Evolutionary conservation across 2,888 invertebrate species (phyloP).

Genomic region (Drosophila parthenogenetica): DNA sequence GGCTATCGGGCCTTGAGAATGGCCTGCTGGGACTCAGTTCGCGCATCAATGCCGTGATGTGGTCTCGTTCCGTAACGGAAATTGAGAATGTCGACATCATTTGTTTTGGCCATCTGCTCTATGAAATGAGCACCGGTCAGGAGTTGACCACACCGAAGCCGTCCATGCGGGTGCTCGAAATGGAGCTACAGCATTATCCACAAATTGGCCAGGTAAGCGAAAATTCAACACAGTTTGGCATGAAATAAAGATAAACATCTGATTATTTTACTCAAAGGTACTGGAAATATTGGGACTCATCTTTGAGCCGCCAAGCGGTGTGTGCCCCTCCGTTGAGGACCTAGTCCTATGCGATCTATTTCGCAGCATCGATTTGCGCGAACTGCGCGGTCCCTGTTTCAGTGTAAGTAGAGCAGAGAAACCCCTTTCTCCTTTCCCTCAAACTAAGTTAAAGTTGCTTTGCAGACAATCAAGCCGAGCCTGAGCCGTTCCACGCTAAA

Average conservation of each 20-base stretch:
- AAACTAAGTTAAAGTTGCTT: not conserved
- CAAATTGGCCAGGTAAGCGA: slow-evolving; percentile 86
- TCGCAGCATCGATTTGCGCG: slow-evolving; percentile 94
- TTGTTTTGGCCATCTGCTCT: slow-evolving; percentile 93
- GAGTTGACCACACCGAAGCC: slow-evolving; percentile 91
- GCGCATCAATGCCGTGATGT: slow-evolving; percentile 87
- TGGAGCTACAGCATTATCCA: slow-evolving; percentile 90
- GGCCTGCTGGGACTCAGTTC: slow-evolving; percentile 90
- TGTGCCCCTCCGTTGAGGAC: slow-evolving; percentile 92
- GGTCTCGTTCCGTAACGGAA: slow-evolving; percentile 85
- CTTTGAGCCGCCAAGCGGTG: slow-evolving; percentile 89
- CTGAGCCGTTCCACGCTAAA: slow-evolving; percentile 85
- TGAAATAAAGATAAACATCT: not conserved
- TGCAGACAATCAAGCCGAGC: slow-evolving; percentile 85
- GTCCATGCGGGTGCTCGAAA: slow-evolving; percentile 89
- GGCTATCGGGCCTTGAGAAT: slow-evolving; percentile 94
- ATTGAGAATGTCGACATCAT: slow-evolving; percentile 88
- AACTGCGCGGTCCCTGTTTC: slow-evolving; percentile 93
- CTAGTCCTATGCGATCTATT: slow-evolving; percentile 93
- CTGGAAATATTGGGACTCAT: slow-evolving; percentile 91
- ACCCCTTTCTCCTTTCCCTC: not conserved
- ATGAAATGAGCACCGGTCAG: slow-evolving; percentile 96
- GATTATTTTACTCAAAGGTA: slow-evolving; percentile 86
- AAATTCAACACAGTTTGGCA: not conserved
- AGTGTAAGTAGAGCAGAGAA: slow-evolving; percentile 86